Evolutionary conservation across 2,888 invertebrate genomes (phyloP).

Genomic region (Orchesellides sinensis): DNA sequence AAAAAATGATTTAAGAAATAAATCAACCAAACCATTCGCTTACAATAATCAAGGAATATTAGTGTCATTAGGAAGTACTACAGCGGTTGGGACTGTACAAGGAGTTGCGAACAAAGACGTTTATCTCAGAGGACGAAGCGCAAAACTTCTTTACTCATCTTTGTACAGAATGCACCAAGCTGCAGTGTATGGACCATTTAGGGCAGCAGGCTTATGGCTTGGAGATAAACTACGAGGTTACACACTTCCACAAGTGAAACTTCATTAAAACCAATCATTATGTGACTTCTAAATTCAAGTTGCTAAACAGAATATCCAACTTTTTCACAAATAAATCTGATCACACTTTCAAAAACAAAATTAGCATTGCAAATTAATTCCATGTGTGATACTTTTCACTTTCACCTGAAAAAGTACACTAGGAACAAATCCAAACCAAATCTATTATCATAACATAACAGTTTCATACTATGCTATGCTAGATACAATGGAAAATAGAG

Average conservation of each 20-base stretch:
- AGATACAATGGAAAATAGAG: too few species aligned
- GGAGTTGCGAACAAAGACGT: constrained; percentile 11
- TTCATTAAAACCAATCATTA: constrained; percentile 62
- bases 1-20: constrained; percentile 24
- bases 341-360: neutral
- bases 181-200: constrained; percentile 53
- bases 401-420: too few species aligned
- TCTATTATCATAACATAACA: too few species aligned
- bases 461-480: too few species aligned
- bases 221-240: constrained; percentile 50
- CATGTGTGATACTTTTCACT: too few species aligned
- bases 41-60: constrained; percentile 57
- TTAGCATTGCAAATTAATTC: neutral
- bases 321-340: neutral
- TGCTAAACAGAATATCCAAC: too few species aligned
- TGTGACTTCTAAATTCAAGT: too few species aligned
- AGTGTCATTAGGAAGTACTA: constrained; percentile 63
- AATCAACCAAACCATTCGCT: constrained; percentile 34
- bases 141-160: constrained; percentile 64
- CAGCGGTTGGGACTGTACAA: constrained; percentile 57
- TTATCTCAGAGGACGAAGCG: constrained; percentile 54
- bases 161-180: constrained; percentile 71
- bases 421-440: too few species aligned
- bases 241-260: constrained; percentile 62
- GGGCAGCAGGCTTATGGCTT: constrained; percentile 29